Evolutionary conservation across 2,797 vertebrate genomes (phyloP), one percentile per base, ranked within the genome.

Genomic region (Cryptoblepharus egeriae): DNA sequence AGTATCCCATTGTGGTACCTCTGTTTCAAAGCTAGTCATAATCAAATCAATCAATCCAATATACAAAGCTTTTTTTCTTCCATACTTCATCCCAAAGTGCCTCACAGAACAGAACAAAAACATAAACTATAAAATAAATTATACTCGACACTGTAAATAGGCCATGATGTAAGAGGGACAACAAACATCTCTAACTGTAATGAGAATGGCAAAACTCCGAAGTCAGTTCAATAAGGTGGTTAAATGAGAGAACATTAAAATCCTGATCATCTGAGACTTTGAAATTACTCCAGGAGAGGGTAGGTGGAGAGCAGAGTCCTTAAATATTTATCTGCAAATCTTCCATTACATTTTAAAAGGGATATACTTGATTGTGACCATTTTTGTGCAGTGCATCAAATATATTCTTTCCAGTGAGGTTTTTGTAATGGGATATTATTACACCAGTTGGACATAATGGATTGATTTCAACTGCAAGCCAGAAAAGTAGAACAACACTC

Each of bases 101-200:
- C 87, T 84, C 78, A 80, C 39, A 74, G 75, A 90, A 63, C 63
- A 89, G n/a, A 88, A 70, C 39, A 88, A 87, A 77, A 87, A 22
- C 57, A 42, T 12, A 11, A 37, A 73, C 65, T 75, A 13, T 13
- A 52, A 81, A 85, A 71, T 30, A 90, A 90, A 70, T 2, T 0
- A 80, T n/a, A 55, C 13, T 15, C 0, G 0, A 71, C 60, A 57
- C 42, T 60, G 80, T 76, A 75, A 80, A 84, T 0, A 79, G 30
- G 30, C 49, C 73, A 32, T 52, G 60, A 49, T n/a, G 30, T 26
- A 77, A 75, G 0, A 1, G 20, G 71, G 72, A 79, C 63, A 70
- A 61, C 32, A 3, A 79, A 3, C 42, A 42, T 39, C 55, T 85
- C 45, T 35, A 20, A 20, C 16, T 67, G 60, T 64, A 84, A 85